phyloP scores from a whole-genome alignment of 2,113 vertebrate genomes.

The Probosciger aterrimus region DNA sequence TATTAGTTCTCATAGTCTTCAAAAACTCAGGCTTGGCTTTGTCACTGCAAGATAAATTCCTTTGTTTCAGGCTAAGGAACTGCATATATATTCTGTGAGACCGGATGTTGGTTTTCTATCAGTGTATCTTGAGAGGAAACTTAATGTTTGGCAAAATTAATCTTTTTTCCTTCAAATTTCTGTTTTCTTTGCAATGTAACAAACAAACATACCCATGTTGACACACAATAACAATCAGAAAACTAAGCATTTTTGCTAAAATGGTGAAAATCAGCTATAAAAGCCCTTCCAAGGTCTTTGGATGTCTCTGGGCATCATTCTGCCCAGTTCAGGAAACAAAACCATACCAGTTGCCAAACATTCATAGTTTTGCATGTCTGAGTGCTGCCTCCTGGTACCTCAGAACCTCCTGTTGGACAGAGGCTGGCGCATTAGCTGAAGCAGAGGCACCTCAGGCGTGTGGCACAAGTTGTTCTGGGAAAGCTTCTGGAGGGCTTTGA shows the following conservation, averaged over 20 bases:
- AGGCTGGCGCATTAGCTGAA: not conserved
- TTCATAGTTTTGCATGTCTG: not conserved
- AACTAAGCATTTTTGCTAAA: not conserved
- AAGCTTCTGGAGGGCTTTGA: not conserved
- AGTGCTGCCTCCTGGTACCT: not conserved
- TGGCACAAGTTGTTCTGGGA: not conserved
- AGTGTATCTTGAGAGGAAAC: not conserved
- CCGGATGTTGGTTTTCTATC: not conserved
- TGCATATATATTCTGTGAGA: not conserved
- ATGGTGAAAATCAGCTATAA: not conserved
- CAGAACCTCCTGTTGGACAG: not conserved
- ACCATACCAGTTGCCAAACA: fast-evolving
- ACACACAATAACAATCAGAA: not conserved
- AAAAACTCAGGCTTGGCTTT: not conserved
- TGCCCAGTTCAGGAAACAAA: not conserved
- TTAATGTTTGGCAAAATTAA: not conserved
- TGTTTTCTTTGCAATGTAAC: not conserved
- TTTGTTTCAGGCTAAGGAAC: not conserved
- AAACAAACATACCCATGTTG: not conserved
- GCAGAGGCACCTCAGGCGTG: not conserved
- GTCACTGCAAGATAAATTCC: not conserved
- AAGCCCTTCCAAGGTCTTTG: not conserved
- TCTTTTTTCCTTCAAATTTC: not conserved
- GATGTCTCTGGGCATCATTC: not conserved
- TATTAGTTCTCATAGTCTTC: not conserved